phyloP scores from a whole-genome alignment of 2,888 invertebrate species.

The Diarsia mendica region DNA sequence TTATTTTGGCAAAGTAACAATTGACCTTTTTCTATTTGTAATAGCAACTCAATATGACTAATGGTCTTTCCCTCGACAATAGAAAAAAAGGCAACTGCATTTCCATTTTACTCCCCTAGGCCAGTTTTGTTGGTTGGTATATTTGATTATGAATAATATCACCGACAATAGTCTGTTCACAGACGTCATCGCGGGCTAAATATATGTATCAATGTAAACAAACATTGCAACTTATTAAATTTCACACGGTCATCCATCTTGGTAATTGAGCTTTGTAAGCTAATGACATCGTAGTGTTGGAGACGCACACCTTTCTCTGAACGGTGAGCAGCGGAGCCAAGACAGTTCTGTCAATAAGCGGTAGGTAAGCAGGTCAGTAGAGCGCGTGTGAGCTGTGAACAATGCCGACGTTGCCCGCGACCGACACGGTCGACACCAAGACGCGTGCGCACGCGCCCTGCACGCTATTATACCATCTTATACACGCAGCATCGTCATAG shows the following conservation, averaged over 20 bases:
- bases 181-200: slow-evolving; percentile 54
- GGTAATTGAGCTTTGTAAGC: slow-evolving; percentile 51
- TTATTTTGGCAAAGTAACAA: slow-evolving; percentile 56
- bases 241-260: slow-evolving; percentile 41
- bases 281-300: slow-evolving; percentile 57
- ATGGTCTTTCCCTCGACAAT: slow-evolving; percentile 25
- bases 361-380: slow-evolving; percentile 88
- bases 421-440: slow-evolving; percentile 66
- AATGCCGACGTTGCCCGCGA: slow-evolving; percentile 75
- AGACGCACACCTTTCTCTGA: slow-evolving; percentile 76
- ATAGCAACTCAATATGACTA: slow-evolving; percentile 39
- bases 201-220: slow-evolving; percentile 61
- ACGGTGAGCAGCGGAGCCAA: slow-evolving; percentile 82
- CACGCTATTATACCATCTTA: slow-evolving; percentile 61
- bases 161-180: slow-evolving; percentile 39
- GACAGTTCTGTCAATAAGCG: slow-evolving; percentile 88
- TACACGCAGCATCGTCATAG: slow-evolving; percentile 54
- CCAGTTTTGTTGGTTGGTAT: slow-evolving; percentile 1
- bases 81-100: not conserved
- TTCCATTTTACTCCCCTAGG: slow-evolving; percentile 6
- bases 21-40: slow-evolving; percentile 47
- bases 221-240: slow-evolving; percentile 54
- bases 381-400: slow-evolving; percentile 80
- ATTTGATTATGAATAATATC: slow-evolving; percentile 45
- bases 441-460: slow-evolving; percentile 73